Evolutionary conservation across 2,797 vertebrate genomes (phyloP), one percentile per base, ranked within the genome.

Genomic region (Clarias fuscus): DNA sequence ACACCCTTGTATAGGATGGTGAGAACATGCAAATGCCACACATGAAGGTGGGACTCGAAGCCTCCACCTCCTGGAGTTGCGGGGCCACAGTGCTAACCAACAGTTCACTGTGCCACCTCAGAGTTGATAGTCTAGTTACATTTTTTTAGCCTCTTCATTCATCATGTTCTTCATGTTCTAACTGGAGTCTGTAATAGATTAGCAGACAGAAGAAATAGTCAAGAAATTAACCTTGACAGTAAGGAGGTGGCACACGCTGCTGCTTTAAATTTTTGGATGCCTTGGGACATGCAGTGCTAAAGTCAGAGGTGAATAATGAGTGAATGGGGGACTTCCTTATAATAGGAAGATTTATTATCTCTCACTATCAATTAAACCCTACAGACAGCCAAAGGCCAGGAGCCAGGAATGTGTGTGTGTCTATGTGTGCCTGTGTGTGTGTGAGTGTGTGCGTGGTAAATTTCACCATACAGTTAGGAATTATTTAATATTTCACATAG

Each of bases 321-420:
- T 88, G 85, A 93, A 91, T 92, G 91, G 92, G 92, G 90, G 91
- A 90, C 91, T 90, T 84, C 68, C 85, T 89, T 93, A 92, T 95
- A 95, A 95, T 95, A 92, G 93, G 89, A 91, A 94, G 93, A 95
- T 95, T 94, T 95, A 95, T 95, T 94, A 95, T 95, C 93, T 93
- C 92, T 94, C 94, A 93, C 92, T 93, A 94, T 94, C 93, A 95
- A 94, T 95, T 94, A 95, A 94, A 94, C 94, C 95, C 93, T 86
- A 86, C 77, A 91, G 94, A 93, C 92, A 92, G 92, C 92, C 88
- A 56, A 79, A 87, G 90, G 92, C 92, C 89, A 89, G 87, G 88
- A 93, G 90, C 48, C 73, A 53, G 48, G 64, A 27, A 14, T 20
- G 62, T 20, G 62, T 33, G 68, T 33, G 18, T 37, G 13, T 48